A percentile compares a stretch with the other conserved stretches of the same genome.
Conservation (phyloP, 2,113 vertebrate genomes). For the Gymnobelideus leadbeateri region DNA sequence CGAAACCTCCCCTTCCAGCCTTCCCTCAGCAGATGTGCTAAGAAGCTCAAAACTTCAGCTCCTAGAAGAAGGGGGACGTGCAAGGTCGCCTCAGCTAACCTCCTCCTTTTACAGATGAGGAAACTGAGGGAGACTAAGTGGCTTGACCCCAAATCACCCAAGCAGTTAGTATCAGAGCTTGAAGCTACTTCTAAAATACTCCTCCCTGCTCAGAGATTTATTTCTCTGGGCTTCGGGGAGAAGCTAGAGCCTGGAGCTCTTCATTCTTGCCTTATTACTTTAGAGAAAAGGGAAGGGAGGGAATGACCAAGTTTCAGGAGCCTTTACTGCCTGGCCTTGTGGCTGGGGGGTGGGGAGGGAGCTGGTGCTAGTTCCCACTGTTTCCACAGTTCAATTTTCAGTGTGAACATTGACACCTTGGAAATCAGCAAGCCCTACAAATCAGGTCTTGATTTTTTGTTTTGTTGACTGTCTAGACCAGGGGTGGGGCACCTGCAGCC, state of each 20-base stretch:
- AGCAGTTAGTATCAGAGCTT: background rate
- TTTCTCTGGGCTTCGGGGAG: background rate
- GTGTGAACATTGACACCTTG: background rate
- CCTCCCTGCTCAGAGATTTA: background rate
- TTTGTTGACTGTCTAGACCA: background rate
- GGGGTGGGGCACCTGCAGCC: background rate
- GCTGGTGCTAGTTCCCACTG: background rate
- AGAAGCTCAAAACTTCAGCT: background rate
- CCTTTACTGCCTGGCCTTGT: rapidly evolving
- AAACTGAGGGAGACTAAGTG: background rate
- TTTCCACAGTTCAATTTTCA: background rate
- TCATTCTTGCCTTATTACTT: background rate
- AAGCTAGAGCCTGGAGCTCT: background rate
- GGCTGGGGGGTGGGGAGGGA: background rate
- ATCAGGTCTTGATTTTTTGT: background rate
- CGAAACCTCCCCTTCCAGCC: background rate
- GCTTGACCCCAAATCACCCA: background rate
- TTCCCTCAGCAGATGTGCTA: background rate
- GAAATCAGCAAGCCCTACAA: background rate
- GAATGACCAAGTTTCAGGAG: background rate
- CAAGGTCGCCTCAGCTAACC: background rate
- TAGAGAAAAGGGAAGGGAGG: background rate
- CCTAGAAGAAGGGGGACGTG: background rate
- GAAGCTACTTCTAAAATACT: background rate
- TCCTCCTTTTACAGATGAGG: background rate